Evolutionary conservation across 2,888 invertebrate species (phyloP).

Genomic region (Drosophila picticornis): DNA sequence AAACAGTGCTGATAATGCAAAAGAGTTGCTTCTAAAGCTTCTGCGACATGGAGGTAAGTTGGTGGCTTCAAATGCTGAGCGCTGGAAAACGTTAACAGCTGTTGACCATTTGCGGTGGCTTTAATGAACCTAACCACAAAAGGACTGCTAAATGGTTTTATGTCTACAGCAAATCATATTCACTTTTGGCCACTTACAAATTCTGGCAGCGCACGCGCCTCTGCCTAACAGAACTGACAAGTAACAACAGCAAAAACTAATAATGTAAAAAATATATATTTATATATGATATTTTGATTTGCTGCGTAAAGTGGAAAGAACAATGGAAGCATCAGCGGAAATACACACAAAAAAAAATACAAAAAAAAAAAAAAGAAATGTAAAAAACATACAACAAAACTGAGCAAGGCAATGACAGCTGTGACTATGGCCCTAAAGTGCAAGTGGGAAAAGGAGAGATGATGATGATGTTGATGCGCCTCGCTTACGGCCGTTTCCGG

Average conservation of each 20-base stretch:
- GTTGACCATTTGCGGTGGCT: constrained; percentile 68
- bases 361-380: constrained; percentile 44
- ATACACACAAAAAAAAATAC: constrained; percentile 63
- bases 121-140: constrained; percentile 65
- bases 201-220: constrained; percentile 65
- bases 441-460: constrained; percentile 42
- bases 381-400: constrained; percentile 48
- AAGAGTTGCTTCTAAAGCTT: constrained; percentile 35
- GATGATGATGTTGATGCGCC: constrained; percentile 68
- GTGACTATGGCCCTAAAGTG: constrained; percentile 18
- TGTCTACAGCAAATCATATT: constrained; percentile 7
- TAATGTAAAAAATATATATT: constrained; percentile 26
- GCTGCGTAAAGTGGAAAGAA: constrained; percentile 80
- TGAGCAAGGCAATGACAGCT: constrained; percentile 62
- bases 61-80: constrained; percentile 37
- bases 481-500: constrained; percentile 83
- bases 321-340: constrained; percentile 74
- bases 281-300: constrained; percentile 66
- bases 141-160: constrained; percentile 58
- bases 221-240: constrained; percentile 31
- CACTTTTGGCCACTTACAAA: constrained; percentile 67
- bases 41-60: constrained; percentile 14
- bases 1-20: constrained; percentile 61
- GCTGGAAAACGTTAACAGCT: constrained; percentile 60
- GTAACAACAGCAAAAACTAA: constrained; percentile 18